Conservation (phyloP, 2,888 invertebrate genomes). For the Hydrotaea diabolus region DNA sequence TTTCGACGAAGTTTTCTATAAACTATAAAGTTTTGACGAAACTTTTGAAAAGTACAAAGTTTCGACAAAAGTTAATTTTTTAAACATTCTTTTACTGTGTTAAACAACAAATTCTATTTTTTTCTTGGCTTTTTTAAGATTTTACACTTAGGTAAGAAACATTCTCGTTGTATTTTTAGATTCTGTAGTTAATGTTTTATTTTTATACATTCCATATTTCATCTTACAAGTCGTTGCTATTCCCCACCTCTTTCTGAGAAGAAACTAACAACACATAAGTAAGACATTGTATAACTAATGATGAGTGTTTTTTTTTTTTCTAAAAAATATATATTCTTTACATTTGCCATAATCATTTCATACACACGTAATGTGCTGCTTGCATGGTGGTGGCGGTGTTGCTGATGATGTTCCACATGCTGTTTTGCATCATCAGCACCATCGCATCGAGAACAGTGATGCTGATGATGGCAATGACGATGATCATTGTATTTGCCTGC, state of each 20-base stretch:
- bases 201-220: not conserved
- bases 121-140: not conserved
- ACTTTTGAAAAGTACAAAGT: no score
- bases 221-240: not conserved
- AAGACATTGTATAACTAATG: not conserved
- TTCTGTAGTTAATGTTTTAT: not conserved
- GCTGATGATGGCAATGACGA: not conserved
- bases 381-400: not conserved
- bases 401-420: not conserved
- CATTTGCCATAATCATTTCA: not conserved
- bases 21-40: no score
- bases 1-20: no score
- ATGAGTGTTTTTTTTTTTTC: not conserved
- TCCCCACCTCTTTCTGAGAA: not conserved
- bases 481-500: not conserved
- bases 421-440: no score
- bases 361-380: not conserved
- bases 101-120: no score
- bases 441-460: not conserved
- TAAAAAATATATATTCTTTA: not conserved
- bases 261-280: no score
- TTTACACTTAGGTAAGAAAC: not conserved
- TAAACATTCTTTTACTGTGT: no score
- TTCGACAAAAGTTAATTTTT: no score
- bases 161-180: not conserved